These are phyloP conservation scores for Ochotona curzoniae DNA, from an alignment of 2,113 vertebrate genomes.

Conservation along the genomic window DNA sequence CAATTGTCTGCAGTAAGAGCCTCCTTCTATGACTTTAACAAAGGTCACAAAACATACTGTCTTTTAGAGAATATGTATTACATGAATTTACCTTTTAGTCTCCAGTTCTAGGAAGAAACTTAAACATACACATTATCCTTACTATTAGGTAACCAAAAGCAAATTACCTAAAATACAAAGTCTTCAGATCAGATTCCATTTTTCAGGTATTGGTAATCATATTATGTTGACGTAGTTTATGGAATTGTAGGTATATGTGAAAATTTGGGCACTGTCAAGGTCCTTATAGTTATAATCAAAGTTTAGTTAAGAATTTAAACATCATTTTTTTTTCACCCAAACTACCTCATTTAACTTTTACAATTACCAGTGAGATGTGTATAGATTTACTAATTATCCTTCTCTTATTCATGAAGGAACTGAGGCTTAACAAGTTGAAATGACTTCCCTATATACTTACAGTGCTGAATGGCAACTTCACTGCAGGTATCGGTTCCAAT, in stretches of 20 bases:
- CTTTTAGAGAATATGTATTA: not conserved
- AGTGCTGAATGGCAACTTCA: not conserved
- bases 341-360: not conserved
- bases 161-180: not conserved
- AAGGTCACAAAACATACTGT: not conserved
- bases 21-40: not conserved
- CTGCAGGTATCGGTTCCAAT: not conserved
- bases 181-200: not conserved
- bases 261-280: not conserved
- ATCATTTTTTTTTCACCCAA: not conserved
- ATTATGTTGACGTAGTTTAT: not conserved
- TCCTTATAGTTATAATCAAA: not conserved
- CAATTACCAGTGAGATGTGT: not conserved
- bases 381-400: not conserved
- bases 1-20: not conserved
- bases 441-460: not conserved
- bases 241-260: not conserved
- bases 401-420: not conserved
- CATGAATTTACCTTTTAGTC: constrained; percentile 79
- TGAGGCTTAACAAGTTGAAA: not conserved
- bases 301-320: not conserved
- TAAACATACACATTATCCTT: constrained; percentile 59
- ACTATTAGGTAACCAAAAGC: constrained; percentile 54
- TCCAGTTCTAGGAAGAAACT: constrained; percentile 42
- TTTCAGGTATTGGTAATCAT: not conserved